Conservation (phyloP, 2,113 vertebrate genomes). For the Chamaetylas fuelleborni region DNA sequence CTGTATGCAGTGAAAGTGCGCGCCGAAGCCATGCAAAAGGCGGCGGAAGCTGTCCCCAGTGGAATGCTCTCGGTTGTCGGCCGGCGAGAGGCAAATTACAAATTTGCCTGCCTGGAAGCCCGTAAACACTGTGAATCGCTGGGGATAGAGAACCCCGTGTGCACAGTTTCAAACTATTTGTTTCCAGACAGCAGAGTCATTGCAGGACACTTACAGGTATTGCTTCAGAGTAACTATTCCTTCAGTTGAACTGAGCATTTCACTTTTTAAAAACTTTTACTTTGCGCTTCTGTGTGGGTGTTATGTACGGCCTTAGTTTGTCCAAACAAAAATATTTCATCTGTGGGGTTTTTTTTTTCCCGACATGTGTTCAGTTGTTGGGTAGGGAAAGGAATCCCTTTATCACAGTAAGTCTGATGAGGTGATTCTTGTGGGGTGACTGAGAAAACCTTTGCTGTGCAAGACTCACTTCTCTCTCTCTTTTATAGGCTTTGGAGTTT, state of each 20-base stretch:
- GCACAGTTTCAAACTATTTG: slow-evolving; percentile 87
- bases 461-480: neutral
- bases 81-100: slow-evolving; percentile 76
- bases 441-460: neutral
- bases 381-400: neutral
- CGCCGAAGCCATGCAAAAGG: slow-evolving; percentile 92
- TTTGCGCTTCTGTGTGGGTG: neutral
- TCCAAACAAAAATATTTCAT: neutral
- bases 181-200: slow-evolving; percentile 93
- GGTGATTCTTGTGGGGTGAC: neutral
- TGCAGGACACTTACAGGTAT: slow-evolving; percentile 89
- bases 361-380: neutral
- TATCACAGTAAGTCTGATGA: fast-evolving
- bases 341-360: neutral
- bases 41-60: slow-evolving; percentile 81
- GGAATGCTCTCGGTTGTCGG: slow-evolving; percentile 92
- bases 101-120: slow-evolving; percentile 83
- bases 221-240: neutral
- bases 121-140: slow-evolving; percentile 82
- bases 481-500: slow-evolving; percentile 85
- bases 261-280: neutral
- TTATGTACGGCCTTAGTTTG: fast-evolving
- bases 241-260: neutral
- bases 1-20: slow-evolving; percentile 89
- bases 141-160: slow-evolving; percentile 84